Conservation (phyloP, 2,797 vertebrate species). For the Thripadectes ignobilis region DNA sequence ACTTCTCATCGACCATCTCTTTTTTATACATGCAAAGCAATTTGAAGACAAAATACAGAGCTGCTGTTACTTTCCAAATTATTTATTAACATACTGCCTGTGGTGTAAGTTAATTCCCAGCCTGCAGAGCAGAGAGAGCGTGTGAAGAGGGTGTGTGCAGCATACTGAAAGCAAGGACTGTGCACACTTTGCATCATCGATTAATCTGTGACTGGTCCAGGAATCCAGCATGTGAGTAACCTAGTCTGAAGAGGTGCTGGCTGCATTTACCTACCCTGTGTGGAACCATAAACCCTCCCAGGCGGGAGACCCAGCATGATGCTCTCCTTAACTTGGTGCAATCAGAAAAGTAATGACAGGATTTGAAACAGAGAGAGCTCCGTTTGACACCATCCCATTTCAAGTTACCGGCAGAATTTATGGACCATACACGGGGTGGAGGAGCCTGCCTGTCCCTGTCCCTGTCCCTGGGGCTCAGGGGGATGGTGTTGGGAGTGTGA, state of each 20-base stretch:
- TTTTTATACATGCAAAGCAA: neutral
- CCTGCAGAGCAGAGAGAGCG: neutral
- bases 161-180: neutral
- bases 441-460: neutral
- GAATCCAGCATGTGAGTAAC: neutral
- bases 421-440: neutral
- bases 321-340: neutral
- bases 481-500: rapidly evolving
- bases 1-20: neutral
- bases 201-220: neutral
- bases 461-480: rapidly evolving
- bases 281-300: neutral
- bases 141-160: neutral
- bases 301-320: neutral
- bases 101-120: neutral
- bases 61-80: neutral
- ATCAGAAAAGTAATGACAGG: slow-evolving; percentile 18
- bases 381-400: slow-evolving; percentile 40
- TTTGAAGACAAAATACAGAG: neutral
- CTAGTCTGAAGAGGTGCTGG: neutral
- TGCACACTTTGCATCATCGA: neutral
- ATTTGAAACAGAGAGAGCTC: slow-evolving; percentile 37
- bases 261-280: neutral
- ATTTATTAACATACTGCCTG: neutral
- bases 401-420: slow-evolving; percentile 38